Conservation (phyloP, 2,888 invertebrate genomes). For the Drosophila atripex region DNA sequence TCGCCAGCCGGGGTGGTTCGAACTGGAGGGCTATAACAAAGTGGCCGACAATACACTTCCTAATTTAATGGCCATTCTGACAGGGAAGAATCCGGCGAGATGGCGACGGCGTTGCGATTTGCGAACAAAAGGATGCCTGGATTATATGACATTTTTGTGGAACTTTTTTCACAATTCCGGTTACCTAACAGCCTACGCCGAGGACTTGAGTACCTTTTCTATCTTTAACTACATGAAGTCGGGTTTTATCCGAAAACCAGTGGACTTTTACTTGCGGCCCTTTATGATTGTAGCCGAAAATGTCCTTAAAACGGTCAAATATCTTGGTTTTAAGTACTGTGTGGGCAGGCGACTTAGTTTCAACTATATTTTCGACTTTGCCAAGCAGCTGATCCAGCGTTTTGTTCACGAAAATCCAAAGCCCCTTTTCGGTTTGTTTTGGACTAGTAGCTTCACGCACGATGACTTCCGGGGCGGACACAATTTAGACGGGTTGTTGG, state of each 20-base stretch:
- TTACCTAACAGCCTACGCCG: conserved; percentile 90
- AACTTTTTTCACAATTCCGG: conserved; percentile 87
- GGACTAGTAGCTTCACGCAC: conserved; percentile 90
- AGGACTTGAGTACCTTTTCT: conserved; percentile 84
- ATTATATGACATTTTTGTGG: conserved; percentile 88
- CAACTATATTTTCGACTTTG: conserved; percentile 87
- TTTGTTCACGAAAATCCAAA: conserved; percentile 84
- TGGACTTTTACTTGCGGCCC: conserved; percentile 91
- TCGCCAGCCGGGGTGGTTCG: conserved; percentile 86
- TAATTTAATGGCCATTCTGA: conserved; percentile 91
- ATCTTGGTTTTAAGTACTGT: conserved; percentile 83
- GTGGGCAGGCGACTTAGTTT: conserved; percentile 86
- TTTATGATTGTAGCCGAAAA: conserved; percentile 87
- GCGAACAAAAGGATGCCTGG: conserved; percentile 84
- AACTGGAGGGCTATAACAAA: conserved; percentile 88
- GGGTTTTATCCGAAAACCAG: conserved; percentile 84
- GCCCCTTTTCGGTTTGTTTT: conserved; percentile 89
- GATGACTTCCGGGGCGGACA: conserved; percentile 86
- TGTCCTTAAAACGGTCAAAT: conserved; percentile 21
- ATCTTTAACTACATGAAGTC: conserved; percentile 24
- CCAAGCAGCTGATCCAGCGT: conserved; percentile 86
- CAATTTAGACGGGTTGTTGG: conserved; percentile 86
- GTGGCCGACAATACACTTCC: conserved; percentile 94
- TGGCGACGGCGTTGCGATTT: conserved; percentile 12
- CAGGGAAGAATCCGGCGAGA: conserved; percentile 85